Evolutionary conservation across 2,888 invertebrate genomes (phyloP).

Genomic region (Onthophagus sagittarius): DNA sequence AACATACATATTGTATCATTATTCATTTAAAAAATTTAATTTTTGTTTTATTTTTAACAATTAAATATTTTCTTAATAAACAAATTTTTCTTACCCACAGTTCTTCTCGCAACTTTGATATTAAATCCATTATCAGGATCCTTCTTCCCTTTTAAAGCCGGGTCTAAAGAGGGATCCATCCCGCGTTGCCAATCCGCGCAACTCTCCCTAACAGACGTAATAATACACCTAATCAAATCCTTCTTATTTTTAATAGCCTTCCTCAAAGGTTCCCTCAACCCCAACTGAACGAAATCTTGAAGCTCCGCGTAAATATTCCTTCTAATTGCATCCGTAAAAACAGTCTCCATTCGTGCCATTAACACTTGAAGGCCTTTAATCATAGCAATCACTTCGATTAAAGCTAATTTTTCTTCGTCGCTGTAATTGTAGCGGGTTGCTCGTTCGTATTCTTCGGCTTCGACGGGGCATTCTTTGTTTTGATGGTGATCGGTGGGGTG

Average conservation of each 20-base stretch:
- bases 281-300: conserved; percentile 92
- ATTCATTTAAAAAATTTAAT: no score
- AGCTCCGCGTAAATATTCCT: conserved; percentile 93
- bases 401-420: conserved; percentile 93
- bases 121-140: conserved; percentile 89
- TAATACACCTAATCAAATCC: conserved; percentile 88
- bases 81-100: conserved; percentile 58
- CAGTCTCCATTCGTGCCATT: conserved; percentile 96
- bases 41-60: no score
- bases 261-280: conserved; percentile 84
- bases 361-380: conserved; percentile 96
- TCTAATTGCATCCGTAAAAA: conserved; percentile 86
- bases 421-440: conserved; percentile 97
- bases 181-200: conserved; percentile 96
- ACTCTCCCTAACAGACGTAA: conserved; percentile 95
- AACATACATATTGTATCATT: no score
- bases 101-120: conserved; percentile 86
- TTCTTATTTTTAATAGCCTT: conserved; percentile 98
- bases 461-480: conserved; percentile 90
- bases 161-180: conserved; percentile 87
- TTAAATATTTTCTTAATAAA: no score
- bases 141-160: conserved; percentile 88
- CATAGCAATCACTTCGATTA: conserved; percentile 98
- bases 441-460: conserved; percentile 97
- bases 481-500: conserved; percentile 97